Evolutionary conservation across 2,888 invertebrate genomes (phyloP), one percentile per base, ranked within the genome.

Genomic region (Lasiommata megera): DNA sequence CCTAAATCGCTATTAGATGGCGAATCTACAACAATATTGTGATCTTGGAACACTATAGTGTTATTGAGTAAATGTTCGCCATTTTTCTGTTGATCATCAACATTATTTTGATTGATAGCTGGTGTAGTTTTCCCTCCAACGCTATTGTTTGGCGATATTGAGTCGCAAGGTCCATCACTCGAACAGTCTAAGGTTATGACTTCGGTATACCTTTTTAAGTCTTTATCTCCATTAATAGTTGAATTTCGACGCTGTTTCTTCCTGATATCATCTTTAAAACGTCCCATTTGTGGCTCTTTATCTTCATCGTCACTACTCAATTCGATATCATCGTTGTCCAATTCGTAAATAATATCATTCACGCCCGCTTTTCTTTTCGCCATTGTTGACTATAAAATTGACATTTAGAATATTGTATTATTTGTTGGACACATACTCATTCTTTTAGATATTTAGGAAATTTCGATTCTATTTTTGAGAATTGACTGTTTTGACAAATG

Each of bases 301-400:
- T 69, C 76, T 74, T 90, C 89, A 61, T 89, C 89, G 23, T 87
- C 89, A 67, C 88, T 88, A 54, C 89, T 90, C 41, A 82, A 67
- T 70, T 79, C 85, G 61, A 88, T 74, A 70, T 91, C 91, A 61
- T 89, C 90, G 68, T 87, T 87, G 65, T 90, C 88, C 66, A 92
- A 80, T 79, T 92, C 91, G 73, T 84, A 91, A 73, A 91, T 90
- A 8, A 90, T 90, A 78, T 90, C 83, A 60, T 84, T 85, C 28
- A 90, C 83, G 41, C 71, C 82, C 31, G 80, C 74, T 73, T 85
- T 90, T 65, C 91, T 79, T 77, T 88, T 90, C 14, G 91, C 77
- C 91, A 91, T 91, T 62, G 41, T 58, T 56, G 43, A 18, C 11
- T 37, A 29, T 40, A 7, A 16, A 38, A 51, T 9, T 12, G 6